Evolutionary conservation across 1,140 invertebrate genomes (phyloP).

Genomic region (Zaprionus gabonicus): DNA sequence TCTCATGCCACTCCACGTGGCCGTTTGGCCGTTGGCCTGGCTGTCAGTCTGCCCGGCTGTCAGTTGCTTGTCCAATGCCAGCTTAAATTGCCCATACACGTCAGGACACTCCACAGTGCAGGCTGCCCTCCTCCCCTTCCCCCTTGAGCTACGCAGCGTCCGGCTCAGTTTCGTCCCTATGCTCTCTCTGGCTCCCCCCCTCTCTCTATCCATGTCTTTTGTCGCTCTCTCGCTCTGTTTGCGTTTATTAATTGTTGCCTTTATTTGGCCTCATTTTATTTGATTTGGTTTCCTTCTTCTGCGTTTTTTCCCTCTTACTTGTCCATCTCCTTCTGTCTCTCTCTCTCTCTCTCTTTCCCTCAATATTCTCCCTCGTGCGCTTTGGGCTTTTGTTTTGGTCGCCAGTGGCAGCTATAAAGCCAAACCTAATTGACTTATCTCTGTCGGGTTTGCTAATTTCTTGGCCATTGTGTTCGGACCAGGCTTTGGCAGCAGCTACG

Average conservation of each 20-base stretch:
- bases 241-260: conserved; percentile 81
- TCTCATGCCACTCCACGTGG: neutral
- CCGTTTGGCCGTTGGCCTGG: neutral
- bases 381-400: conserved; percentile 55
- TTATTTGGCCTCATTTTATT: conserved; percentile 83
- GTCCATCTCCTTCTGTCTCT: neutral
- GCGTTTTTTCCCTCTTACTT: conserved; percentile 9
- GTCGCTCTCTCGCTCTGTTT: conserved; percentile 56
- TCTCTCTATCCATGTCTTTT: conserved; percentile 13
- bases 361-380: neutral
- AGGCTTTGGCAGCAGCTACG: conserved; percentile 5
- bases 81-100: conserved; percentile 82
- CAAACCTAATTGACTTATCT: conserved; percentile 84
- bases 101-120: conserved; percentile 53
- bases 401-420: conserved; percentile 76
- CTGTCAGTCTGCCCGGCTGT: conserved; percentile 44
- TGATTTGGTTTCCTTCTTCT: conserved; percentile 75
- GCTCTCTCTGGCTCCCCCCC: conserved; percentile 20
- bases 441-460: conserved; percentile 81
- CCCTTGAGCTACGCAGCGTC: conserved; percentile 32
- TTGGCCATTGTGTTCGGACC: conserved; percentile 70
- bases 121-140: neutral
- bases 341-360: neutral
- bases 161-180: conserved; percentile 50
- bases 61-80: conserved; percentile 80